Evolutionary conservation across 2,113 vertebrate genomes (phyloP).

Genomic region (Hoplias malabaricus): DNA sequence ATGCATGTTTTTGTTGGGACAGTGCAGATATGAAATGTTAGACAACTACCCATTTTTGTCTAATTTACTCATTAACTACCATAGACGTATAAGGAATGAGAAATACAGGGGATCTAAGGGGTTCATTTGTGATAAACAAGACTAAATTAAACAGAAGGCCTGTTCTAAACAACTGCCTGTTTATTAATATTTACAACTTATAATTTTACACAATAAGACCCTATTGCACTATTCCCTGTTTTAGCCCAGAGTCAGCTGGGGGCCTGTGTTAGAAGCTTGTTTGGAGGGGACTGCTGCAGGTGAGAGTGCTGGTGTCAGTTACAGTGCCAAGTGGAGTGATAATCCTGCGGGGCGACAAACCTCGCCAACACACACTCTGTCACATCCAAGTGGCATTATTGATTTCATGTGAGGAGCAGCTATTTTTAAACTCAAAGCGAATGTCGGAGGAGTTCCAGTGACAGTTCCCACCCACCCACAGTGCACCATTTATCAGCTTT

Average conservation of each 20-base stretch:
- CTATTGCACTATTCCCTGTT: background rate
- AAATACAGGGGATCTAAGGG: too few species aligned
- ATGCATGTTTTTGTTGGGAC: too few species aligned
- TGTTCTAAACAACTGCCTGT: background rate
- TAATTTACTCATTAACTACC: too few species aligned
- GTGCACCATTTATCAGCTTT: background rate
- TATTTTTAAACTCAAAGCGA: conserved; percentile 69
- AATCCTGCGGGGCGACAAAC: conserved; percentile 34
- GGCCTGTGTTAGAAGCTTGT: background rate
- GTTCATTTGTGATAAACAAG: too few species aligned
- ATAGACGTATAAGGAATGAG: too few species aligned
- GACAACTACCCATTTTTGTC: too few species aligned
- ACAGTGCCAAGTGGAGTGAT: conserved; percentile 30
- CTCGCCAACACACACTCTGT: conserved; percentile 49
- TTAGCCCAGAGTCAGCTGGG: background rate
- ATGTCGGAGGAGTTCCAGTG: conserved; percentile 53
- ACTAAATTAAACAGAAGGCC: too few species aligned
- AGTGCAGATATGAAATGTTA: too few species aligned
- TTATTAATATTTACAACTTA: too few species aligned
- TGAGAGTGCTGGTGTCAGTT: conserved; percentile 26
- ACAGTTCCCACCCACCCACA: conserved; percentile 2
- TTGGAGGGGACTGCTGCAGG: conserved; percentile 9
- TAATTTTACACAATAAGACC: too few species aligned
- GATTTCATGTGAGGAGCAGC: conserved; percentile 66
- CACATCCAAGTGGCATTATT: conserved; percentile 67